Evolutionary conservation across 2,888 invertebrate genomes (phyloP).

Genomic region (Deilephila elpenor): DNA sequence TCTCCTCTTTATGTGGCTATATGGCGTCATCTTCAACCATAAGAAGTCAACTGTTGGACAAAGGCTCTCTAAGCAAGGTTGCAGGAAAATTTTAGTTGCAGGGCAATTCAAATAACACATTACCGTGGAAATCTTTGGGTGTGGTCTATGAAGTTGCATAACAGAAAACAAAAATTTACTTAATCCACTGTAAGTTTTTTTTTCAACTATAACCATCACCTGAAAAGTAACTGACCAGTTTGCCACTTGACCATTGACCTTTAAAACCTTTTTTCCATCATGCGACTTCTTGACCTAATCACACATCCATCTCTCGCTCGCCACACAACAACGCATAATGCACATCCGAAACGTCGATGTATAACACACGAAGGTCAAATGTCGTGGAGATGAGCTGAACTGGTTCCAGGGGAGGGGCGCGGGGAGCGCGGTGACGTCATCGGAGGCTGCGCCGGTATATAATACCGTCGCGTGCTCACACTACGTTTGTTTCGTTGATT

Average conservation of each 20-base stretch:
- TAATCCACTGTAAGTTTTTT: not conserved
- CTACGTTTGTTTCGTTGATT: conserved; percentile 62
- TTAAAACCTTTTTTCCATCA: not conserved
- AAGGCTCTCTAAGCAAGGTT: too few species aligned
- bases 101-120: too few species aligned
- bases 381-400: conserved; percentile 72
- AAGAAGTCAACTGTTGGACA: too few species aligned
- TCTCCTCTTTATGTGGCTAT: too few species aligned
- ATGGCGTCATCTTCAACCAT: too few species aligned
- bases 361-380: conserved; percentile 62
- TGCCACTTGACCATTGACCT: not conserved
- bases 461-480: conserved; percentile 67
- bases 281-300: not conserved
- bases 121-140: too few species aligned
- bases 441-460: conserved; percentile 76
- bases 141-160: too few species aligned
- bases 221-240: not conserved
- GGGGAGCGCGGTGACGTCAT: conserved; percentile 67
- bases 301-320: conserved; percentile 31
- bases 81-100: too few species aligned
- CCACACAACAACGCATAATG: conserved; percentile 14
- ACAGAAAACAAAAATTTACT: too few species aligned
- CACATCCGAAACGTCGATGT: conserved; percentile 52
- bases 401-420: conserved; percentile 56
- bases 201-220: not conserved